Base-by-base conservation (phyloP, 2,797 vertebrate genomes). In the Gymnoscopelus braueri region DNA sequence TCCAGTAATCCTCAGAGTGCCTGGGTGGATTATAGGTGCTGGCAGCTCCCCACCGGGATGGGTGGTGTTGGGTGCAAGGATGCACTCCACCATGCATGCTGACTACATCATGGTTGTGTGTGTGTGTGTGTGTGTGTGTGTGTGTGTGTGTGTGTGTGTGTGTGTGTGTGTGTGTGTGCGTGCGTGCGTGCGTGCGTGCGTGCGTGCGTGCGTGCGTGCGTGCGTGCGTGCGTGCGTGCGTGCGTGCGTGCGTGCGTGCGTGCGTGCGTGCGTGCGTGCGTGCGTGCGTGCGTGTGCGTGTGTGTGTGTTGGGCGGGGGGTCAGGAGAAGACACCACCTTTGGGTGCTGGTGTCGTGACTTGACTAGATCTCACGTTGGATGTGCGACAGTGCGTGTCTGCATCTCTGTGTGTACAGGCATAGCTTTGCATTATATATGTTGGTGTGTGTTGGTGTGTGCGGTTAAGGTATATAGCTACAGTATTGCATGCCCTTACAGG, bases 1-100 rank as follows among this genome's bases (percentile, higher is more conserved):
- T 74, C 64, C 47, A 74, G 75, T 90, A 90, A 91, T 89, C 89
- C 83, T 61, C 71, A 13, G 57, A 81, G 77, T 77, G 78, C 75
- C 75, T 63, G 84, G 44, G 63, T 80, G 82, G 87, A 91, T 91
- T 90, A 89, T 10, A 60, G 54, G 48, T 60, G n/a, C 73, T 81
- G 84, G 87, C 77, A 32, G 4, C 4, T 67, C 48, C 11, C 64
- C 63, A 63, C 24, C 51, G 23, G 60, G 54, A 15, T 44, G 39
- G 39, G 39, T 44, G 39, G 39, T 10, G 35, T 29, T 48, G 15
- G 48, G 57, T 24, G 44, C 51, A 39, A 39, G 11, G 26, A 35
- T 44, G 63, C 19, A 51, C 58, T n/a, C 11, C 6, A 49, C 2
- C 54, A 26, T 13, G n/a, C 24, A 10, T 49, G 12, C 65, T 9